Evolutionary conservation across 2,113 vertebrate species (phyloP).

Genomic region (Ivindomyrus marchei): DNA sequence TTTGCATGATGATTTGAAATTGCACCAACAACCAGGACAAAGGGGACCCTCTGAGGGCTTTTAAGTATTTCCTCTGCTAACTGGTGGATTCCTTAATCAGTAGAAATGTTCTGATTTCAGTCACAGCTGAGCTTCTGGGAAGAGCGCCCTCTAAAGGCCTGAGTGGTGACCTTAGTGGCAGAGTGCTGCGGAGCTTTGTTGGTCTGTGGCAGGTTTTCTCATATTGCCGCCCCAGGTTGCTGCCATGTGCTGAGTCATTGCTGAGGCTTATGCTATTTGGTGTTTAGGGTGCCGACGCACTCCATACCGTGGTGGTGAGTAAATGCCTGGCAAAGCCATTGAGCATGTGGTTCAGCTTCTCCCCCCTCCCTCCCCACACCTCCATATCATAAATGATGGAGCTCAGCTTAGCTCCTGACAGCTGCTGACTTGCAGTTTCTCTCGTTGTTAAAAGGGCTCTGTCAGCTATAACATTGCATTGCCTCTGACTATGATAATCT

Average conservation of each 20-base stretch:
- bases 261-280: background rate
- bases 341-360: background rate
- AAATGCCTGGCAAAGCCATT: background rate
- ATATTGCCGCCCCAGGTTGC: background rate
- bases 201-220: background rate
- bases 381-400: background rate
- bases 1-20: background rate
- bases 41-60: background rate
- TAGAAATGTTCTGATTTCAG: background rate
- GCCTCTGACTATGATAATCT: background rate
- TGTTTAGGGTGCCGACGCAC: background rate
- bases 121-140: background rate
- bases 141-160: background rate
- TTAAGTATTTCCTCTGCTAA: background rate
- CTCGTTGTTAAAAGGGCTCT: background rate
- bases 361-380: background rate
- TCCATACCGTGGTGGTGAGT: background rate
- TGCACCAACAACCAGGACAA: background rate
- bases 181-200: background rate
- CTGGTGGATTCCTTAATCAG: background rate
- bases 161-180: background rate
- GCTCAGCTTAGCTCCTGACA: background rate
- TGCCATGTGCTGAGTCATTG: background rate
- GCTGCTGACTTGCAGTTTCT: background rate
- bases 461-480: background rate